Evolutionary conservation across 2,888 invertebrate genomes (phyloP), one percentile per base, ranked within the genome.

Genomic region (Mythimna pallens): DNA sequence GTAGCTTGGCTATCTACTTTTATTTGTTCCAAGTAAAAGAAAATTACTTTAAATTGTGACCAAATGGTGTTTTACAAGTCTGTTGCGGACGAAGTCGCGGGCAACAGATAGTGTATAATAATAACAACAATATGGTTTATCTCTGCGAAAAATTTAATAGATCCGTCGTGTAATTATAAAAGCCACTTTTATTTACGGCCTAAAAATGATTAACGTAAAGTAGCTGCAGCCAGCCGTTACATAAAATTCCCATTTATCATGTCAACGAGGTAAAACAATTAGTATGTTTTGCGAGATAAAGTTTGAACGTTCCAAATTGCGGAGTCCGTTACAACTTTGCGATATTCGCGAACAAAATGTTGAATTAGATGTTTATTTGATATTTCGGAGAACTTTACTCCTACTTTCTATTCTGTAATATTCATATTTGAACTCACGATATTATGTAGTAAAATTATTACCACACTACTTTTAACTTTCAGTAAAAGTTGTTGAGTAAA

Each of bases 291-390:
- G 80, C 77, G 76, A 77, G 65, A 78, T 80, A 80, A 80, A 80
- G 80, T 77, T 82, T 78, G 75, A 77, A 78, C 67, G 68, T 73
- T 78, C 74, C 65, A 72, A 84, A 82, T 76, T 86, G 78, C 86
- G 62, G 82, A 84, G 65, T 79, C 74, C 73, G 82, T 76, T 76
- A 80, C 76, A 84, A 83, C 75, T 76, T 82, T 75, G 72, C 65
- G 69, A 76, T 84, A 78, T 82, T 82, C 73, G 71, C 52, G 70
- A 83, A 63, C 61, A 72, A 80, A 77, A 82, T 76, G 68, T 85
- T 80, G 65, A 72, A 82, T 86, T 82, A 82, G 82, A 85, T 78
- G 84, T 82, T 86, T 84, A 80, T 85, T 85, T 84, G 73, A 77
- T 80, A 85, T 82, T 80, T 80, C 65, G 67, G 59, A 36, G 66